Evolutionary conservation across 2,113 vertebrate genomes (phyloP).

Genomic region (Myrmecobius fasciatus): DNA sequence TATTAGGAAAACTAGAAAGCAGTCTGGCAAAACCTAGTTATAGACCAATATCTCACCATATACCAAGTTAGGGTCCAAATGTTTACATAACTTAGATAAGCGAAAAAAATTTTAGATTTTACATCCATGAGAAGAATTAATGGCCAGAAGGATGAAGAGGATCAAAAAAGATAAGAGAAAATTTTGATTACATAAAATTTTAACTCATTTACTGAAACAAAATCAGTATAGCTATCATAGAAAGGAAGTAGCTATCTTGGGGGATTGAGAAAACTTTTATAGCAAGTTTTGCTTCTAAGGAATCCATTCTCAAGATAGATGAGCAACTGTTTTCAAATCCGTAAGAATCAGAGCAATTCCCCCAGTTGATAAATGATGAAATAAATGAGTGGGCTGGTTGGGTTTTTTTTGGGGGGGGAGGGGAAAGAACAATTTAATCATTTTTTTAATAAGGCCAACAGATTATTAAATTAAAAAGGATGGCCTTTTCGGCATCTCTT

Average conservation of each 20-base stretch:
- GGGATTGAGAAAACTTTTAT: neutral
- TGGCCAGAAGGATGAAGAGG: neutral
- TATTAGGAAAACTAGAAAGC: neutral
- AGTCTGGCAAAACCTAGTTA: neutral
- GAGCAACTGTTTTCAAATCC: neutral
- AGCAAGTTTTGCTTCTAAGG: neutral
- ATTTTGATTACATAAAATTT: neutral
- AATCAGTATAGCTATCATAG: neutral
- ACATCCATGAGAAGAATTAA: neutral
- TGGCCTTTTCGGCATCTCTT: no score
- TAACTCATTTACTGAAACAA: neutral
- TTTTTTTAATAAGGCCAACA: no score
- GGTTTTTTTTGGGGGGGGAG: no score
- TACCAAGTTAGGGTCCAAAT: neutral
- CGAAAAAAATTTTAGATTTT: neutral
- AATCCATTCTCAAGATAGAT: neutral
- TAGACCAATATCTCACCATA: neutral
- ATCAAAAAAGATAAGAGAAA: neutral
- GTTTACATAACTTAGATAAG: neutral
- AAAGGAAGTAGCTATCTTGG: neutral
- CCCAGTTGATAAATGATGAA: neutral
- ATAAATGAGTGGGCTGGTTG: neutral
- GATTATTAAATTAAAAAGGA: no score
- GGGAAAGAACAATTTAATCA: no score
- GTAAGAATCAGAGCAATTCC: neutral